A percentile compares a stretch with the other conserved stretches of the same genome.
phyloP scores from a whole-genome alignment of 2,113 vertebrate genomes.

The Martes martes region DNA sequence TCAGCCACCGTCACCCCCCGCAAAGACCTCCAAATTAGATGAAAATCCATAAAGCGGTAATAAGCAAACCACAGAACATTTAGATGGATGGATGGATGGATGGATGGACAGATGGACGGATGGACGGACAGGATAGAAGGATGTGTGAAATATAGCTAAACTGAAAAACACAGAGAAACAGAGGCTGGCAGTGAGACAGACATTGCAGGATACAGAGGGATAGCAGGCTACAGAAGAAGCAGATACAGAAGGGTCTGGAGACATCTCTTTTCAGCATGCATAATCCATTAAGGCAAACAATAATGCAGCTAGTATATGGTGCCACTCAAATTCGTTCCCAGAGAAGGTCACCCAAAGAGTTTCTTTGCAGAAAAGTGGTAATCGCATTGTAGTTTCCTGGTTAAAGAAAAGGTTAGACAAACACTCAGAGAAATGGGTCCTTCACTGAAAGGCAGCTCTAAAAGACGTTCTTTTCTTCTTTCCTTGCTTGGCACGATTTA shows the following conservation, averaged over 20 bases:
- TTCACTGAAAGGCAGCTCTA: conserved; percentile 64
- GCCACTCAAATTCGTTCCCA: conserved; percentile 58
- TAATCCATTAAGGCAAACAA: conserved; percentile 61
- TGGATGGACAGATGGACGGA: neutral
- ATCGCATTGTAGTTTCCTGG: conserved; percentile 80
- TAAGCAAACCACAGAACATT: neutral
- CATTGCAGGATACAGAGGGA: neutral
- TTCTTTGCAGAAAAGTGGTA: conserved; percentile 75
- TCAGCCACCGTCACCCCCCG: fast-evolving
- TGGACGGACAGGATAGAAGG: too few species aligned
- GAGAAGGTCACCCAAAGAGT: conserved; percentile 68
- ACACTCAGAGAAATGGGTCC: conserved; percentile 74
- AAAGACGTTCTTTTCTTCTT: conserved; percentile 55
- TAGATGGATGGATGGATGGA: neutral
- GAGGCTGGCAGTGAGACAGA: neutral
- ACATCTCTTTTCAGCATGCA: conserved; percentile 40
- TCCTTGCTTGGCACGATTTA: conserved; percentile 54
- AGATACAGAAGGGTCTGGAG: fast-evolving
- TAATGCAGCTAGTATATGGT: neutral
- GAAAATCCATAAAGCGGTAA: neutral
- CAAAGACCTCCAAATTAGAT: neutral
- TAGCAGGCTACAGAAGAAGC: neutral
- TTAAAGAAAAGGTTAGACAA: conserved; percentile 83
- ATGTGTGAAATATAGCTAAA: neutral
- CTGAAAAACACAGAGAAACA: neutral